Evolutionary conservation across 2,888 invertebrate genomes (phyloP).

Genomic region (Steinernema scapterisci): DNA sequence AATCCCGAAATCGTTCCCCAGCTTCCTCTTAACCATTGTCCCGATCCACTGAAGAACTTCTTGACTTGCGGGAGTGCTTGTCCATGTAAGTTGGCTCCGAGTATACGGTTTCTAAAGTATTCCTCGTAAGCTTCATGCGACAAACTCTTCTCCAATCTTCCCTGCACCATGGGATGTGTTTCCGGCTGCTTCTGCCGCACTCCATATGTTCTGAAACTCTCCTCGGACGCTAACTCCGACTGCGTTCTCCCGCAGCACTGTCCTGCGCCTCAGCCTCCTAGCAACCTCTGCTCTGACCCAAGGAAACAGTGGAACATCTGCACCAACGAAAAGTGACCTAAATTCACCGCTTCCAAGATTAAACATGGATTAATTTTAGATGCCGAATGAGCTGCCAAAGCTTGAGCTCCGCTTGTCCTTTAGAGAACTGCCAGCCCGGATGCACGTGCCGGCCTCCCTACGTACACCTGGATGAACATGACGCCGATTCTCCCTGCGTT

Average conservation of each 20-base stretch:
- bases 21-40: conserved; percentile 35
- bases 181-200: conserved; percentile 44
- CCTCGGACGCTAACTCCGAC: conserved; percentile 37
- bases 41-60: conserved; percentile 45
- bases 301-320: conserved; percentile 28
- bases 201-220: conserved; percentile 41
- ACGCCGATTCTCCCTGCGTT: conserved; percentile 52
- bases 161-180: conserved; percentile 38
- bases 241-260: conserved; percentile 43
- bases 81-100: conserved; percentile 14
- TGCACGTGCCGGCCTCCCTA: conserved; percentile 56
- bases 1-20: not conserved
- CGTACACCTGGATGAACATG: conserved; percentile 42
- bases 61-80: conserved; percentile 43
- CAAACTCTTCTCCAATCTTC: not conserved
- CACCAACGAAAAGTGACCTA: conserved; percentile 10
- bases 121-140: conserved; percentile 37
- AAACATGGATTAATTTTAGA: not conserved
- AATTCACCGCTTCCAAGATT: not conserved
- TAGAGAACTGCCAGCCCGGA: conserved; percentile 49
- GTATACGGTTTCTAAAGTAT: not conserved
- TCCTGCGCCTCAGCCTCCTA: conserved; percentile 4
- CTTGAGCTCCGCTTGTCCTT: conserved; percentile 31
- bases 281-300: not conserved
- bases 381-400: conserved; percentile 35